These are phyloP conservation scores for Corythucha ciliata DNA, from an alignment of 2,888 invertebrate genomes.

Conservation along the genomic window DNA sequence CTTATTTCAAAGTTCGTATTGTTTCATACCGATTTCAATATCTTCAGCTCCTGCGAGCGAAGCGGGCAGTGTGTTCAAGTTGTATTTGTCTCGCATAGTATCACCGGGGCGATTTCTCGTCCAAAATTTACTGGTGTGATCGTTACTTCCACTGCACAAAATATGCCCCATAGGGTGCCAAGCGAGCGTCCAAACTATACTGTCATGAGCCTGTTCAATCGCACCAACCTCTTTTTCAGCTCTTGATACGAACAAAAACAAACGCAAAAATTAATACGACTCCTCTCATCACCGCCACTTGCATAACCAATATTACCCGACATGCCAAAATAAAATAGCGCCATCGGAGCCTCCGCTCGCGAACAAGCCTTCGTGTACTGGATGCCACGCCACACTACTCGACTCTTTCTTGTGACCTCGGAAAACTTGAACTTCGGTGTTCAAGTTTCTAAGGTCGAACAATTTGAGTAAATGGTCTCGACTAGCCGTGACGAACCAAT, in stretches of 20 bases:
- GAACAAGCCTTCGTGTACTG: slow-evolving; percentile 87
- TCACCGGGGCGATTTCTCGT: slow-evolving; percentile 97
- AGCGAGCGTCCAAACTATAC: slow-evolving; percentile 96
- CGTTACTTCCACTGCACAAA: slow-evolving; percentile 97
- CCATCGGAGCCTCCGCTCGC: slow-evolving; percentile 98
- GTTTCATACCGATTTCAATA: slow-evolving; percentile 45
- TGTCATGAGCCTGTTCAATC: slow-evolving; percentile 98
- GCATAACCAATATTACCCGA: slow-evolving; percentile 54
- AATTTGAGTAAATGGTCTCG: slow-evolving; percentile 93
- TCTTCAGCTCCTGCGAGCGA: slow-evolving; percentile 65
- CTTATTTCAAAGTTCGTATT: not conserved
- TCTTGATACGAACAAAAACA: slow-evolving; percentile 42
- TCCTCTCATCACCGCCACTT: not conserved
- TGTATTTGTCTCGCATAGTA: slow-evolving; percentile 95
- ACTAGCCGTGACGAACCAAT: slow-evolving; percentile 98
- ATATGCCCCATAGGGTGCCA: slow-evolving; percentile 99
- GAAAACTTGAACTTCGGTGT: slow-evolving; percentile 92
- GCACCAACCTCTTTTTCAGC: slow-evolving; percentile 97
- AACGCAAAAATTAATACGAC: not conserved
- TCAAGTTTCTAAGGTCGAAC: slow-evolving; percentile 93
- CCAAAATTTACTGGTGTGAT: slow-evolving; percentile 99
- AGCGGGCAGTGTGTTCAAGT: slow-evolving; percentile 81
- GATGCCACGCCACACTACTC: slow-evolving; percentile 95
- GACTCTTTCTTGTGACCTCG: slow-evolving; percentile 99
- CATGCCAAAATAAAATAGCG: slow-evolving; percentile 97